Evolutionary conservation across 1,140 invertebrate species (phyloP).

Genomic region (Drosophila malerkotliana): DNA sequence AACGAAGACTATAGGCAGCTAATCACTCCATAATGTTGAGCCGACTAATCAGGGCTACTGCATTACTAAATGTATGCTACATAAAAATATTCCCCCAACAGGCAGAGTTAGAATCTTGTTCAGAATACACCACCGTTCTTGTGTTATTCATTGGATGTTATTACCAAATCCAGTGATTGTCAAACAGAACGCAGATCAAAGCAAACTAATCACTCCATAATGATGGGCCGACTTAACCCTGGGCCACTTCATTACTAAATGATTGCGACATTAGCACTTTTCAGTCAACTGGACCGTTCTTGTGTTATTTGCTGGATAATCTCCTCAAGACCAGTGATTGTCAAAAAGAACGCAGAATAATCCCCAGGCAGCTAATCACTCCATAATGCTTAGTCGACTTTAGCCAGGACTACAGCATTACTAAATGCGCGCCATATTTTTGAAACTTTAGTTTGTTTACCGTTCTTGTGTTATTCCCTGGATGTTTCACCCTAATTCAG

Average conservation of each 20-base stretch:
- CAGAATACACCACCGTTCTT: slow-evolving; percentile 44
- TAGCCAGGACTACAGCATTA: slow-evolving; percentile 50
- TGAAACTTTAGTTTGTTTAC: neutral
- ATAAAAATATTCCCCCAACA: slow-evolving; percentile 16
- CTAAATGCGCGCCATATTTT: slow-evolving; percentile 67
- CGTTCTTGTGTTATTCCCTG: slow-evolving; percentile 76
- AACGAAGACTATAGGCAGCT: slow-evolving; percentile 65
- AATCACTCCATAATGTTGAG: slow-evolving; percentile 56
- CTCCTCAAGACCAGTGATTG: slow-evolving; percentile 55
- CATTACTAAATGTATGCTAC: slow-evolving; percentile 45
- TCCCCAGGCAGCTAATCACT: slow-evolving; percentile 30
- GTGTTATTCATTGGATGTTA: slow-evolving; percentile 68
- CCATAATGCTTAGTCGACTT: slow-evolving; percentile 47
- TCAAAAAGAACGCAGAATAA: slow-evolving; percentile 76
- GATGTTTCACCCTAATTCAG: slow-evolving; percentile 39
- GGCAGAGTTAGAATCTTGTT: slow-evolving; percentile 23
- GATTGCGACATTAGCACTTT: slow-evolving; percentile 9
- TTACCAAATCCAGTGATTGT: slow-evolving; percentile 61
- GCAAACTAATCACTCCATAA: slow-evolving; percentile 50
- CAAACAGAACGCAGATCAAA: slow-evolving; percentile 76
- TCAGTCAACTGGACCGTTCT: slow-evolving; percentile 30
- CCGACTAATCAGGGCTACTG: slow-evolving; percentile 18
- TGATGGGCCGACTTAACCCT: slow-evolving; percentile 41
- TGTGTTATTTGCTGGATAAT: slow-evolving; percentile 66
- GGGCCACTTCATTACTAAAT: slow-evolving; percentile 46